phyloP scores from a whole-genome alignment of 2,113 vertebrate genomes.

The Cariama cristata region DNA sequence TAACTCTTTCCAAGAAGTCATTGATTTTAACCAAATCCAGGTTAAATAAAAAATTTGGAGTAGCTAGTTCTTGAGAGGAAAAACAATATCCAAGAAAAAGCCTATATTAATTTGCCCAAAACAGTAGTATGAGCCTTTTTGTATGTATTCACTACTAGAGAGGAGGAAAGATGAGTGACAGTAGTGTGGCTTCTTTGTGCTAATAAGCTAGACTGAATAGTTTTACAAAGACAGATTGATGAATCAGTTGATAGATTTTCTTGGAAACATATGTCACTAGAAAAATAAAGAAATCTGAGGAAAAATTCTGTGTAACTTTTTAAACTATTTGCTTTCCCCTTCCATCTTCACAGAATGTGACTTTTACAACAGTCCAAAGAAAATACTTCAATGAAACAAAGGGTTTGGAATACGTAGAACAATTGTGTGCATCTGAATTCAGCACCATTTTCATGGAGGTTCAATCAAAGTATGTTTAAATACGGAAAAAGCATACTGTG shows the following conservation, averaged over 20 bases:
- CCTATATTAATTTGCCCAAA: background rate
- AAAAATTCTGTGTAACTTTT: background rate
- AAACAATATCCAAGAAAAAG: background rate
- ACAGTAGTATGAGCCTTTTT: background rate
- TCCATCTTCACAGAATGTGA: conserved; percentile 79
- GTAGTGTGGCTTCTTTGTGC: background rate
- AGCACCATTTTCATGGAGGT: conserved; percentile 92
- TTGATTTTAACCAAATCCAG: background rate
- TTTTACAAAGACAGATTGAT: background rate
- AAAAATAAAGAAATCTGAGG: background rate
- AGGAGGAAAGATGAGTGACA: background rate
- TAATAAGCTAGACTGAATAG: background rate
- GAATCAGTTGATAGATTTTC: background rate
- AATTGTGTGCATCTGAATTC: conserved; percentile 91
- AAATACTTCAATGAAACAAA: conserved; percentile 98
- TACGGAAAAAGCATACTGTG: background rate
- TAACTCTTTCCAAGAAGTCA: background rate
- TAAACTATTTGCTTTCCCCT: background rate
- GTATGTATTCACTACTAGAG: background rate
- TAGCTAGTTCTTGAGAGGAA: background rate
- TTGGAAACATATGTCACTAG: background rate
- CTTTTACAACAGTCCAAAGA: conserved; percentile 91
- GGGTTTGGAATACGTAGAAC: conserved; percentile 93
- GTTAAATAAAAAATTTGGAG: background rate
- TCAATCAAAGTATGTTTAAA: conserved; percentile 88